Base-by-base conservation (phyloP, 2,888 invertebrate genomes). In the Lamellibrachia satsuma region DNA sequence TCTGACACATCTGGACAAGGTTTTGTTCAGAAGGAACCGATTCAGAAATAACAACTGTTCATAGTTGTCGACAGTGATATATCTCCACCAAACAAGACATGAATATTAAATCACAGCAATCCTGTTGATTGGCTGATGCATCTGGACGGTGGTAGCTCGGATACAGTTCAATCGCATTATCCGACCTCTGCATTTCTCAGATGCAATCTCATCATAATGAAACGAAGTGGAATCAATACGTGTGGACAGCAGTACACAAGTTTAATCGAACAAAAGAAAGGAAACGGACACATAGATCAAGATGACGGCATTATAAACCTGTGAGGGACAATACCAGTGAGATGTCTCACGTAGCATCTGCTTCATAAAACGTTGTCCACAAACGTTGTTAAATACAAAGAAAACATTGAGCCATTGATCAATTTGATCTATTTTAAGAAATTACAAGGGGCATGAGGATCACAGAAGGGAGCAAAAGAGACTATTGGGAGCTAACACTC, bases 181-280 rank as follows among this genome's bases (percentile, higher is more conserved):
- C 75, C 75, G n/a, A 75, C 75, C 22, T 4, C 75, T 75, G 75
- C 75, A 75, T 75, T 75, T 75, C 75, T 75, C 22, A n/a, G 75
- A 75, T 75, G 75, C 75, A 15, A 75, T 75, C 75, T 75, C 75
- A 75, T 75, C 75, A 15, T 75, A 75, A 75, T 75, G 75, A 75
- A 75, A 75, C 75, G 75, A 75, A 75, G 75, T n/a, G 75, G 22
- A 75, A 75, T 75, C 75, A 75, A 75, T 75, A 75, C 2, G 75
- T 75, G 75, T 75, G 75, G 75, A 75, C 22, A n/a, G 75, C 75
- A 6, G 22, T 75, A 22, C 6, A 22, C 75, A 75, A 75, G 75
- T 22, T 75, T 75, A 75, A 75, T 75, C n/a, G 75, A 75, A 75
- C 75, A 75, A 75, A 75, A 15, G 75, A 75, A 75, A 22, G 75